Evolutionary conservation across 2,888 invertebrate species (phyloP).

Genomic region (Thereva nobilitata): DNA sequence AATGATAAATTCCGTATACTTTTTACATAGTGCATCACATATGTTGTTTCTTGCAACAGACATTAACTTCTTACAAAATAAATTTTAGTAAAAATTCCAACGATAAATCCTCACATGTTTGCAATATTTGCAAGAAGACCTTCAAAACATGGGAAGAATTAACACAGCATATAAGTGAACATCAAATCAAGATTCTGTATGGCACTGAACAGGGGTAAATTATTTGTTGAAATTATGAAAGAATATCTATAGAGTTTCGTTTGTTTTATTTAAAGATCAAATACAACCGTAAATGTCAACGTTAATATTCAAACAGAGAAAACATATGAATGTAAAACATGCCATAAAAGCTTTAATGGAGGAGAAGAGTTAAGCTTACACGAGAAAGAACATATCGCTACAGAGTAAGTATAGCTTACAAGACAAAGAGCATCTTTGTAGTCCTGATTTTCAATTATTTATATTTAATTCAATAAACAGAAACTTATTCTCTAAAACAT

Average conservation of each 20-base stretch:
- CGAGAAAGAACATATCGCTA: neutral
- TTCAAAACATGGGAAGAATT: neutral
- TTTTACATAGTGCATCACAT: neutral
- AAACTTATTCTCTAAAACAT: too few species aligned
- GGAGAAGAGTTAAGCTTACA: neutral
- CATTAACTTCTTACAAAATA: neutral
- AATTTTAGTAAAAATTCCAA: too few species aligned
- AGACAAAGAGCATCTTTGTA: too few species aligned
- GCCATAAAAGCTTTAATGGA: neutral
- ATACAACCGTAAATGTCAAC: conserved; percentile 9
- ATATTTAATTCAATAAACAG: too few species aligned
- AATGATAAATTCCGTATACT: too few species aligned
- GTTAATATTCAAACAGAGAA: conserved; percentile 21
- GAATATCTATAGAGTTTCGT: neutral
- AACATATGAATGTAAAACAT: neutral
- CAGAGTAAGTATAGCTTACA: too few species aligned
- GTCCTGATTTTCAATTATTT: too few species aligned
- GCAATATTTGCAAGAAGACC: neutral
- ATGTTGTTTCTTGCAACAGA: neutral
- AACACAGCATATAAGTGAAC: conserved; percentile 6
- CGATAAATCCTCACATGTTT: neutral
- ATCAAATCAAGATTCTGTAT: conserved; percentile 9
- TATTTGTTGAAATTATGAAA: neutral
- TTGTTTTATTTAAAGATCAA: neutral
- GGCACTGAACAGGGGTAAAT: conserved; percentile 6